Evolutionary conservation across 2,797 vertebrate species (phyloP).

Genomic region (Cynopterus sphinx): DNA sequence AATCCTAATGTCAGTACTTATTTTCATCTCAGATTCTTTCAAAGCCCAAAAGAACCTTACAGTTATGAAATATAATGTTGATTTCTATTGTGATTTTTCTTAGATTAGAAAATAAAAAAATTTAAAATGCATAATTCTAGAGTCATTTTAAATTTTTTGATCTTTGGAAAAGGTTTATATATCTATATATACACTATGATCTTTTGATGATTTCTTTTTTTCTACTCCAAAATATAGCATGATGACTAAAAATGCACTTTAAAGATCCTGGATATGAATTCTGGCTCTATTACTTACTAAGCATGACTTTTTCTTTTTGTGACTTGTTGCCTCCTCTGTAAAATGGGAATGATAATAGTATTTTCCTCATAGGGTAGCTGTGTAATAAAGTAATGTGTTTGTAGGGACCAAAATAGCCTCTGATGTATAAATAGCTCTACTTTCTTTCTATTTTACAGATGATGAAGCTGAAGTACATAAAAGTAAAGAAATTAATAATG

Average conservation of each 20-base stretch:
- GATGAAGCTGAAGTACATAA: background rate
- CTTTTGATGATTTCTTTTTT: background rate
- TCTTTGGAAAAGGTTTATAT: background rate
- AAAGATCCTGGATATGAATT: background rate
- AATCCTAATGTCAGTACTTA: conserved; percentile 52
- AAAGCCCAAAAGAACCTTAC: background rate
- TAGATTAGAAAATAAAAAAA: conserved; percentile 26
- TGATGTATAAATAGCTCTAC: background rate
- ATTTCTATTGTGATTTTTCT: conserved; percentile 23
- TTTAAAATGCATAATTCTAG: background rate
- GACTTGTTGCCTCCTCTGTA: background rate
- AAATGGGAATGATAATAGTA: background rate
- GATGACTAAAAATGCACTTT: background rate
- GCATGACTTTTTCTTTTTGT: background rate
- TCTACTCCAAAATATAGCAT: background rate
- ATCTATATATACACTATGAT: background rate
- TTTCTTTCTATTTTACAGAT: background rate
- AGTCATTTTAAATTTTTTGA: conserved; percentile 26
- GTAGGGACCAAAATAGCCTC: background rate
- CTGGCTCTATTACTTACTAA: background rate
- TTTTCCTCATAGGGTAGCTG: background rate
- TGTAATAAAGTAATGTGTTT: background rate
- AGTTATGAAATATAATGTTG: conserved; percentile 9
- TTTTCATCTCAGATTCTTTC: conserved; percentile 51
- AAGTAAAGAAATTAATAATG: background rate